Percentiles rank a stretch among this genome's conserved stretches.
These are phyloP conservation scores for Heliconius melpomene DNA, from an alignment of 1,140 invertebrate genomes.

Conservation along the genomic window DNA sequence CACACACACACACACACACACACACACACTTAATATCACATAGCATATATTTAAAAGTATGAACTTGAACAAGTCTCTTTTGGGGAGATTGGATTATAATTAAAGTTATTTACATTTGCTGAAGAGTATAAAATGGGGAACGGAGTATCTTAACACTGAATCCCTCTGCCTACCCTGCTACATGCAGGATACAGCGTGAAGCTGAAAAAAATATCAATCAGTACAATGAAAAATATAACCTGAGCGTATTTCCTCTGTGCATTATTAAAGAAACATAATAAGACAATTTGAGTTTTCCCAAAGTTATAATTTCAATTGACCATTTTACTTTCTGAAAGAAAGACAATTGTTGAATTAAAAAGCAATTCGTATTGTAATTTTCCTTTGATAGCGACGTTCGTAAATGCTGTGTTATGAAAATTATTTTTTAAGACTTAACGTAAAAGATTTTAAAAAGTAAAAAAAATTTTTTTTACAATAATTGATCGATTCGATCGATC, in stretches of 20 bases:
- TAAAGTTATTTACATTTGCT: too few species aligned
- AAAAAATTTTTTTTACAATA: too few species aligned
- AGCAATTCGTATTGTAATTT: slow-evolving; percentile 8
- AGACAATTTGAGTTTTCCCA: not conserved
- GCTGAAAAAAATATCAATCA: not conserved
- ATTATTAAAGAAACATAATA: slow-evolving; percentile 10
- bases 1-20: too few species aligned
- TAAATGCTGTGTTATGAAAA: not conserved
- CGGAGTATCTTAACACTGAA: too few species aligned
- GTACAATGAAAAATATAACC: not conserved
- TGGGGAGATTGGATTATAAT: too few species aligned
- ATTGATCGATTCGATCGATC: too few species aligned
- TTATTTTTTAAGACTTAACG: not conserved
- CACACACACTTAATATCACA: too few species aligned
- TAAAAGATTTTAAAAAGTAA: too few species aligned
- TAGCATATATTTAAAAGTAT: too few species aligned
- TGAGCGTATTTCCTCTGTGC: not conserved
- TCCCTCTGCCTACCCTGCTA: too few species aligned
- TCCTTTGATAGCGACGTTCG: not conserved
- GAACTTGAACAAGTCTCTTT: too few species aligned
- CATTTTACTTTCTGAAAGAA: slow-evolving; percentile 14
- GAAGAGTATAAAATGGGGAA: too few species aligned
- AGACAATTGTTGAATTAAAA: slow-evolving; percentile 2
- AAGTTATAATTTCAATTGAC: slow-evolving; percentile 3
- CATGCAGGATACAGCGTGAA: not conserved